Evolutionary conservation across 2,113 vertebrate genomes (phyloP).

Genomic region (Balaeniceps rex): DNA sequence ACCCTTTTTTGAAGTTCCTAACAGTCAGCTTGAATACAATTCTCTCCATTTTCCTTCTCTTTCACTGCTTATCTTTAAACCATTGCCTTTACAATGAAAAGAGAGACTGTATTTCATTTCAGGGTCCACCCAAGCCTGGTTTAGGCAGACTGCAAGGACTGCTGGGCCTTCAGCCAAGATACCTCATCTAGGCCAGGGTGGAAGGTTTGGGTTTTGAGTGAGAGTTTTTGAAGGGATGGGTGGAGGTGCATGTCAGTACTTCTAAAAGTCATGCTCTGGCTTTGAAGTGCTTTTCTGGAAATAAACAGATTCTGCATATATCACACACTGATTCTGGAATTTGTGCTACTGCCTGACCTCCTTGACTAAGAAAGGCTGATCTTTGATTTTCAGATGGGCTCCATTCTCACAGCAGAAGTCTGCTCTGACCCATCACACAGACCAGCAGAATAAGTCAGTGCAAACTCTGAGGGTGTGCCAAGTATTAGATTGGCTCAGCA

Average conservation of each 20-base stretch:
- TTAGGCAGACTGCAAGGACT: neutral
- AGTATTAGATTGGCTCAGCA: neutral
- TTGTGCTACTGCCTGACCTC: neutral
- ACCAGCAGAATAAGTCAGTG: neutral
- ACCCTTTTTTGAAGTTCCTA: neutral
- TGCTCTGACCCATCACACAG: neutral
- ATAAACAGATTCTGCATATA: neutral
- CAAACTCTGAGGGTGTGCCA: neutral
- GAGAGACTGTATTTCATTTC: conserved; percentile 11
- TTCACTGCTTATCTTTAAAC: neutral
- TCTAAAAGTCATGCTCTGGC: neutral
- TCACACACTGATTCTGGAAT: neutral
- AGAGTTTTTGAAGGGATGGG: conserved; percentile 5
- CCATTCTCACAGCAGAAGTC: neutral
- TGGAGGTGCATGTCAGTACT: neutral
- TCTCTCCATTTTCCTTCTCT: neutral
- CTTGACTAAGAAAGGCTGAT: neutral
- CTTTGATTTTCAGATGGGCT: neutral
- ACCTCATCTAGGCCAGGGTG: neutral
- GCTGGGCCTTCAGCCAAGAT: conserved; percentile 4
- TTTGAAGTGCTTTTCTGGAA: neutral
- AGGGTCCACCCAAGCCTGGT: conserved; percentile 19
- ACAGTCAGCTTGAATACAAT: neutral
- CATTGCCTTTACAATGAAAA: neutral
- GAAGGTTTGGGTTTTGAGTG: neutral